Evolutionary conservation across 1,140 invertebrate species (phyloP).

Genomic region (Drosophila auraria): DNA sequence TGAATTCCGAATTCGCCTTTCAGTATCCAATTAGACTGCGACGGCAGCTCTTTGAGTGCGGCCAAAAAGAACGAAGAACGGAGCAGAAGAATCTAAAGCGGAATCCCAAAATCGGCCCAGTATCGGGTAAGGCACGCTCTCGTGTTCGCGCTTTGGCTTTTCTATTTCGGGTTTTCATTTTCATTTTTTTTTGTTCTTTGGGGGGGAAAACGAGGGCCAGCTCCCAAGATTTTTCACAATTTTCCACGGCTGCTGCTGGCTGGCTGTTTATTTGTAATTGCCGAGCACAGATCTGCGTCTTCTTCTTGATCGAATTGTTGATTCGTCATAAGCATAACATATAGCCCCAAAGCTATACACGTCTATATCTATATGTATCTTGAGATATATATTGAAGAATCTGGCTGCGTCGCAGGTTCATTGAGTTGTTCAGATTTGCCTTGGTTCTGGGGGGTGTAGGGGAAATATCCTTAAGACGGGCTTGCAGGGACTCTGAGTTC

Average conservation of each 20-base stretch:
- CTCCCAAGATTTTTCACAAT: constrained; percentile 2
- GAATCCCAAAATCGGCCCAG: constrained; percentile 9
- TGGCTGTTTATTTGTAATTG: constrained; percentile 42
- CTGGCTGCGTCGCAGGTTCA: constrained; percentile 4
- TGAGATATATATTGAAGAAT: background rate
- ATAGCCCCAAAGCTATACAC: constrained; percentile 37
- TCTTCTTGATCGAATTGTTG: constrained; percentile 38
- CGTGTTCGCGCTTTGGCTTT: background rate
- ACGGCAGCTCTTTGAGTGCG: constrained; percentile 68
- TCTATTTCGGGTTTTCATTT: constrained; percentile 6
- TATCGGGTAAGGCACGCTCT: constrained; percentile 16
- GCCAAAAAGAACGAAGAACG: constrained; percentile 24
- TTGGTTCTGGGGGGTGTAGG: background rate
- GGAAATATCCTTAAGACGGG: background rate
- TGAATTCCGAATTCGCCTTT: constrained; percentile 77
- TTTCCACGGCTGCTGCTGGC: constrained; percentile 10
- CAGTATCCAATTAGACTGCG: constrained; percentile 82
- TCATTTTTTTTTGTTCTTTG: too few relatives aligned
- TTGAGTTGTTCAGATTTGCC: background rate
- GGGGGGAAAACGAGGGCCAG: constrained; percentile 11
- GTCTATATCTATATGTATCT: constrained; percentile 4
- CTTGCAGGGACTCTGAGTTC: background rate
- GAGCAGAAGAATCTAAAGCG: constrained; percentile 10
- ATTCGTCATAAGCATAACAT: constrained; percentile 50
- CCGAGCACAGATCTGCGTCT: constrained; percentile 41